phyloP scores from a whole-genome alignment of 2,113 vertebrate genomes.

The Salminus brasiliensis region DNA sequence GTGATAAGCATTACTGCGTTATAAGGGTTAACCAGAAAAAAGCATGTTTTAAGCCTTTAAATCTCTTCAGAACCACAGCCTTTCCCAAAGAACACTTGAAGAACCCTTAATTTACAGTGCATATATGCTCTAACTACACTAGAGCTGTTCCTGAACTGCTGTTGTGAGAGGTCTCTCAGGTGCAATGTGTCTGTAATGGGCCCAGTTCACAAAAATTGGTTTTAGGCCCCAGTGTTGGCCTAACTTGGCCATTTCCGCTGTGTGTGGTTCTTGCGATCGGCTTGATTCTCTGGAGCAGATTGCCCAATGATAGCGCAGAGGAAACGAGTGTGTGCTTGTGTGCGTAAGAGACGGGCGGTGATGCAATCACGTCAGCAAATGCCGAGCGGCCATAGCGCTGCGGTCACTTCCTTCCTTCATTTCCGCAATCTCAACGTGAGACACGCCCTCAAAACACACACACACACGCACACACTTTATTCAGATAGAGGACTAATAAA shows the following conservation, averaged over 20 bases:
- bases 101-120: too few relatives aligned
- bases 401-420: slow-evolving; percentile 33
- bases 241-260: slow-evolving; percentile 23
- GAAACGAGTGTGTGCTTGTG: slow-evolving; percentile 49
- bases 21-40: too few relatives aligned
- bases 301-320: slow-evolving; percentile 49
- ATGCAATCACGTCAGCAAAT: slow-evolving; percentile 6
- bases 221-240: not conserved
- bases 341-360: slow-evolving; percentile 16
- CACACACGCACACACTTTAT: not conserved
- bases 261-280: slow-evolving; percentile 27
- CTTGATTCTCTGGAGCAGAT: not conserved
- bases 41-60: too few relatives aligned
- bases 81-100: too few relatives aligned
- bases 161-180: too few relatives aligned
- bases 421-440: not conserved
- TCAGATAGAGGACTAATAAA: too few relatives aligned
- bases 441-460: not conserved
- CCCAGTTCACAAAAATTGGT: not conserved
- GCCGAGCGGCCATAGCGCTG: not conserved
- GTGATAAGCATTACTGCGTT: too few relatives aligned
- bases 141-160: too few relatives aligned
- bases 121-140: too few relatives aligned
- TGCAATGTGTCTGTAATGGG: too few relatives aligned
- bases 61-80: too few relatives aligned